Conservation (phyloP, 2,888 invertebrate species). For the Allolobophora icterica region DNA sequence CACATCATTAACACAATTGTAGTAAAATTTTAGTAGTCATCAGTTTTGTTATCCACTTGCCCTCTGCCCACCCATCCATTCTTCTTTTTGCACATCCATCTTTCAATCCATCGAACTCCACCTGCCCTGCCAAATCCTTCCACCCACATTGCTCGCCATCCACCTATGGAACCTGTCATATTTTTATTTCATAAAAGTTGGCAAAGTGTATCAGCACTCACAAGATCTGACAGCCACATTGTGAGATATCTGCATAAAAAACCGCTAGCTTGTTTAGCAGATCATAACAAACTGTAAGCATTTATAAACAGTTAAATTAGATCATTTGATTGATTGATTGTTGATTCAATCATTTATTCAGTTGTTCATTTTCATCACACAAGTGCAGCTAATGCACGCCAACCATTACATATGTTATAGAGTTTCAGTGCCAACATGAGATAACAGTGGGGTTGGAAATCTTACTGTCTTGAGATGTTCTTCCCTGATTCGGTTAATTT, state of each 20-base stretch:
- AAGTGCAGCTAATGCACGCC: not conserved
- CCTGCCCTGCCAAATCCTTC: too few relatives aligned
- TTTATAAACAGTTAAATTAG: not conserved
- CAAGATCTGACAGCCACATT: not conserved
- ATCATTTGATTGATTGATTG: too few relatives aligned
- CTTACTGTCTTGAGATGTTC: not conserved
- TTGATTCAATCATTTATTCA: not conserved
- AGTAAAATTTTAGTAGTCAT: not conserved
- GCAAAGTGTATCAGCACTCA: not conserved
- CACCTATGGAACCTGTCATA: not conserved
- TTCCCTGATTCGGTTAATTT: not conserved
- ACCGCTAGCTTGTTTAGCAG: not conserved
- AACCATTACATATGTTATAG: not conserved
- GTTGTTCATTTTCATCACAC: not conserved
- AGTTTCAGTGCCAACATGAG: not conserved
- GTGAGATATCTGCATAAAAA: not conserved
- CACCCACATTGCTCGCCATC: not conserved
- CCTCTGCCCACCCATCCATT: not conserved
- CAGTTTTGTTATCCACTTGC: not conserved
- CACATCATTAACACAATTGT: too few relatives aligned
- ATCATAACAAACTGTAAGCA: not conserved
- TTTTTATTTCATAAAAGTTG: not conserved
- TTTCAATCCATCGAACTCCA: not conserved
- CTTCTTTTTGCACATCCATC: not conserved
- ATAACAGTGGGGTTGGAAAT: not conserved